Conservation (phyloP, 2,888 invertebrate species). For the Sylvicola cinctus region DNA sequence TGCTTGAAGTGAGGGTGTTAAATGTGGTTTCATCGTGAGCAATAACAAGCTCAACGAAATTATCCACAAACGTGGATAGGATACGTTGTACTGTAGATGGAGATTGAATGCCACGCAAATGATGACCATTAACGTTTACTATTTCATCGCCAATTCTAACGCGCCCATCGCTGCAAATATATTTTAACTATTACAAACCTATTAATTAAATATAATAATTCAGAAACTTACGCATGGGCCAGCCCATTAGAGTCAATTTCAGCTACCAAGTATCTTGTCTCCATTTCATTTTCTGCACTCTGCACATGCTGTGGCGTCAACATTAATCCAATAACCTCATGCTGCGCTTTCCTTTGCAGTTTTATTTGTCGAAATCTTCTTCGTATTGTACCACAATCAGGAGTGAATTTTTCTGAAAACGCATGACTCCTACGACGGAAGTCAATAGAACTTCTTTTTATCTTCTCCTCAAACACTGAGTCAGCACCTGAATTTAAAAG, state of each 20-base stretch:
- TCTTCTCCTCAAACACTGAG: conserved; percentile 28
- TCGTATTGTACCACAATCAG: conserved; percentile 35
- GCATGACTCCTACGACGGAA: too few relatives aligned
- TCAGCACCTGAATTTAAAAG: conserved; percentile 25
- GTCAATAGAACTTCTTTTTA: conserved; percentile 19
- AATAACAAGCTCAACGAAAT: conserved; percentile 36
- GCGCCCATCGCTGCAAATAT: conserved; percentile 47
- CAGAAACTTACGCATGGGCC: conserved; percentile 28
- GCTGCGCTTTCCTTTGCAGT: conserved; percentile 39
- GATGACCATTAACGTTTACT: conserved; percentile 68
- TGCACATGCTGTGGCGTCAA: conserved; percentile 43
- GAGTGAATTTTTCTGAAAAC: conserved; percentile 11
- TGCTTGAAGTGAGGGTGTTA: conserved; percentile 12
- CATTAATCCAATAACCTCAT: conserved; percentile 49
- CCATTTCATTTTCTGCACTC: conserved; percentile 30
- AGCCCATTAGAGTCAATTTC: conserved; percentile 42
- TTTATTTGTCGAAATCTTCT: conserved; percentile 42
- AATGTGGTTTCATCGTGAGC: conserved; percentile 40
- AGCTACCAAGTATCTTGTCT: conserved; percentile 39
- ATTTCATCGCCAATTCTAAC: conserved; percentile 74
- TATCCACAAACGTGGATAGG: conserved; percentile 20
- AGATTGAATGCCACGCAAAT: conserved; percentile 50
- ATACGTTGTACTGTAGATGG: conserved; percentile 40
- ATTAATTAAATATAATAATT: background rate
- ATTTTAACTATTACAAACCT: background rate